phyloP scores from a whole-genome alignment of 2,888 invertebrate species.

The Platycnemis pennipes region DNA sequence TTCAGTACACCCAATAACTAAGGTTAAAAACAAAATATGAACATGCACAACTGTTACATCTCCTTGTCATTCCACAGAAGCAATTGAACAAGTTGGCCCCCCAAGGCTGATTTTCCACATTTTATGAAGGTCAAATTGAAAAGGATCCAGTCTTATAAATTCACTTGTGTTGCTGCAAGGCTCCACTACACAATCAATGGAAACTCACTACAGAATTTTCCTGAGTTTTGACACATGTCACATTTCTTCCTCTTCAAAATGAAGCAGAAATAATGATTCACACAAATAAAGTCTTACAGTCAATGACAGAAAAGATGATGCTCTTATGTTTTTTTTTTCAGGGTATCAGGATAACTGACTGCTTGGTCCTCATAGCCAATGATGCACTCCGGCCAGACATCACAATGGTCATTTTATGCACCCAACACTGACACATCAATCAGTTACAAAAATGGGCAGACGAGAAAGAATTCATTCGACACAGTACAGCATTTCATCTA shows the following conservation, averaged over 20 bases:
- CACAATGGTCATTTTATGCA: conserved; percentile 71
- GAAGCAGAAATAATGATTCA: conserved; percentile 72
- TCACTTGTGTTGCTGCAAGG: conserved; percentile 66
- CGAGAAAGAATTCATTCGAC: conserved; percentile 69
- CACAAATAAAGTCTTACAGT: conserved; percentile 71
- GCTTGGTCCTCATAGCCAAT: conserved; percentile 72
- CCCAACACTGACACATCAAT: conserved; percentile 72
- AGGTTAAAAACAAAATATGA: conserved; percentile 74
- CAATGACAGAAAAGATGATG: conserved; percentile 68
- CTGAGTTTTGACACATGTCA: conserved; percentile 73
- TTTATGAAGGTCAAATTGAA: conserved; percentile 72
- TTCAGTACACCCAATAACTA: conserved; percentile 75
- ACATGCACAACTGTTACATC: conserved; percentile 70
- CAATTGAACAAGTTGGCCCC: conserved; percentile 69
- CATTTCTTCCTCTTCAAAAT: conserved; percentile 70
- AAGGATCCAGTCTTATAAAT: conserved; percentile 74
- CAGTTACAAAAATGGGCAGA: conserved; percentile 71
- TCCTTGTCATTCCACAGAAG: conserved; percentile 70
- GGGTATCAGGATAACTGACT: conserved; percentile 69
- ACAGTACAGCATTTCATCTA: conserved; percentile 68
- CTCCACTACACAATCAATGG: conserved; percentile 71
- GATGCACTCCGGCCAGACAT: conserved; percentile 49
- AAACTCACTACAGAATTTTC: conserved; percentile 73
- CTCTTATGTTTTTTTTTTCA: conserved; percentile 42
- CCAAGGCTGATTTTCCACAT: conserved; percentile 71